Evolutionary conservation across 2,113 vertebrate genomes (phyloP), one percentile per base, ranked within the genome.

Genomic region (Aptenodytes forsteri): DNA sequence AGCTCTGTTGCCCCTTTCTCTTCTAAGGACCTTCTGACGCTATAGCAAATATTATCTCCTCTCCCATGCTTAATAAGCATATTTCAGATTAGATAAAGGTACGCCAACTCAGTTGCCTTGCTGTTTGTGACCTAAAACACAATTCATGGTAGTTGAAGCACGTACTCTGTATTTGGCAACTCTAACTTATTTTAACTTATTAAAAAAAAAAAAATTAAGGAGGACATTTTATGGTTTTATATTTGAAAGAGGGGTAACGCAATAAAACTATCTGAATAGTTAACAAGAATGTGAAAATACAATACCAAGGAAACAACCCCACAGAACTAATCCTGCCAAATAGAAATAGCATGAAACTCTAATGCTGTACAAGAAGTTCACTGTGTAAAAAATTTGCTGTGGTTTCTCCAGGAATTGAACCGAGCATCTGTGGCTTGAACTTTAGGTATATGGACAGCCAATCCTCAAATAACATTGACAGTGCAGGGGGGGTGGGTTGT

Each of bases 401-500:
- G 30, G 32, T 87, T 95, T 75, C 40, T 40, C 2, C 20, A 80
- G 78, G 30, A 92, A 46, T 18, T 91, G 70, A 91, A 50, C 36
- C 26, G 29, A 84, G 9, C 19, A 47, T 50, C 47, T 82, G 46
- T 29, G 27, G 5, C 44, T 95, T 85, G 62, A 64, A 36, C 26
- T 73, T 82, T 8, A 86, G 23, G 8, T 72, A 13, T 34, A 17
- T 10, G 26, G 16, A 44, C 46, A 75, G 7, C 4, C 32, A 82
- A 20, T 20, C 17, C 34, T 66, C 32, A 94, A 65, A 64, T 3
- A 79, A 10, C 14, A 40, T 40, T 90, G 47, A 46, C 5, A 16
- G 32, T 25, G 9, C 11, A 9, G 20, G 7, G 8, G 8, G 4
- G 1, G 5, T 7, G 15, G 11, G 7, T 7, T 42, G 16, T 18